Conservation (phyloP, 2,797 vertebrate species). For the Lacerta bilineata region DNA sequence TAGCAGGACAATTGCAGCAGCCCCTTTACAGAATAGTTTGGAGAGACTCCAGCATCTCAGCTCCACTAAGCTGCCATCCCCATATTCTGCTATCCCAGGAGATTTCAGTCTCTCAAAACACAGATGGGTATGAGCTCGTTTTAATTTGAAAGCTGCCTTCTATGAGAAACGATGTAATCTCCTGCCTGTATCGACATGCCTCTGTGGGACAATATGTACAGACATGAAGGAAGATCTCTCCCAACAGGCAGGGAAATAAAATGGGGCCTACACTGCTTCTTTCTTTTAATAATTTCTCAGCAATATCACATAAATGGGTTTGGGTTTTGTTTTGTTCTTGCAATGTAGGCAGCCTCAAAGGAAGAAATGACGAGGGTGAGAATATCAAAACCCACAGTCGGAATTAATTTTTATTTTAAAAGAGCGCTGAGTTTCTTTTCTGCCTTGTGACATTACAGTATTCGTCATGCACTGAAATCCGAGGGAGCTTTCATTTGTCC, state of each 20-base stretch:
- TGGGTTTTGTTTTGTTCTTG: background rate
- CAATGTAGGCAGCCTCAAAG: conserved; percentile 28
- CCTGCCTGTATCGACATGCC: conserved; percentile 15
- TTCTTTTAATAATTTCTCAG: conserved; percentile 21
- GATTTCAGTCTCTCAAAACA: background rate
- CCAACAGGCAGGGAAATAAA: conserved; percentile 17
- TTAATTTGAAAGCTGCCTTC: conserved; percentile 1
- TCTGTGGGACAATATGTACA: conserved; percentile 34
- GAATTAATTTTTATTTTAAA: conserved; percentile 8
- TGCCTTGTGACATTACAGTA: conserved; percentile 29
- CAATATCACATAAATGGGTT: conserved; percentile 10
- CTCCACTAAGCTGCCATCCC: background rate
- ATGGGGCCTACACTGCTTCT: conserved; percentile 8
- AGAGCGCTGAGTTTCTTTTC: conserved; percentile 30
- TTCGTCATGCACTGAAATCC: conserved; percentile 38
- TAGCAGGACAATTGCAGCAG: background rate
- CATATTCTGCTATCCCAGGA: background rate
- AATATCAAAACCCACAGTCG: background rate
- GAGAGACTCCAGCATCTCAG: background rate
- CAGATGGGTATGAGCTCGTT: background rate
- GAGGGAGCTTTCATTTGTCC: conserved; percentile 15
- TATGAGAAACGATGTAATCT: conserved; percentile 4
- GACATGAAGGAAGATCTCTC: conserved; percentile 34
- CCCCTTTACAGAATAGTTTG: background rate
- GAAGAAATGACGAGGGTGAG: conserved; percentile 23